Evolutionary conservation across 2,888 invertebrate genomes (phyloP).

Genomic region (Lithophane semibrunnea): DNA sequence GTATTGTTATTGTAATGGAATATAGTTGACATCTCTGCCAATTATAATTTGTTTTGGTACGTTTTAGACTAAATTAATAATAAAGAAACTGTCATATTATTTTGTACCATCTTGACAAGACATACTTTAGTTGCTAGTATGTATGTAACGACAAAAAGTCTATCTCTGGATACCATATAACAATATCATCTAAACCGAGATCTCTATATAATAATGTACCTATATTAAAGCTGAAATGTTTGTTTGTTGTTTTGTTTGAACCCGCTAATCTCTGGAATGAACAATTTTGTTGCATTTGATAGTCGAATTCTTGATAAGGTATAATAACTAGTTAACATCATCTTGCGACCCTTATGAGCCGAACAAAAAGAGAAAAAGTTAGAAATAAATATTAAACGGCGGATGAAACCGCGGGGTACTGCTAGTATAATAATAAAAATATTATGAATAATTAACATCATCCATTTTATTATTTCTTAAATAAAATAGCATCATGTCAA

Average conservation of each 20-base stretch:
- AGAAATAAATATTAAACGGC: background rate
- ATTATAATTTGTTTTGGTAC: too few relatives aligned
- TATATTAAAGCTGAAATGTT: too few relatives aligned
- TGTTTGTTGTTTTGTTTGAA: too few relatives aligned
- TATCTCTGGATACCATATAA: background rate
- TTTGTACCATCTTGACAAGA: background rate
- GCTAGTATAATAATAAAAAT: background rate
- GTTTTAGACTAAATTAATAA: background rate
- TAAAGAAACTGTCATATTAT: background rate
- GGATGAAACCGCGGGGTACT: too few relatives aligned
- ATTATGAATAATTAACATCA: too few relatives aligned
- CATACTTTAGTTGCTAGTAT: accelerated
- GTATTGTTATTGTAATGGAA: background rate
- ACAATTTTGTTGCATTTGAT: too few relatives aligned
- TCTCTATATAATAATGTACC: too few relatives aligned
- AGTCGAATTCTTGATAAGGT: too few relatives aligned
- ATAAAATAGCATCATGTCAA: background rate
- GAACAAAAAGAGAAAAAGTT: too few relatives aligned
- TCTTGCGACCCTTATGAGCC: too few relatives aligned
- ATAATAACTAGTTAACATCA: too few relatives aligned
- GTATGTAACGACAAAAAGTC: background rate
- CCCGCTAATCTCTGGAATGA: too few relatives aligned
- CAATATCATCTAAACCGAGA: background rate
- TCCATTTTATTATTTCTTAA: background rate
- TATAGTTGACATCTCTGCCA: background rate